Base-by-base conservation (phyloP, 1,140 invertebrate genomes). In the Drosophila elegans region DNA sequence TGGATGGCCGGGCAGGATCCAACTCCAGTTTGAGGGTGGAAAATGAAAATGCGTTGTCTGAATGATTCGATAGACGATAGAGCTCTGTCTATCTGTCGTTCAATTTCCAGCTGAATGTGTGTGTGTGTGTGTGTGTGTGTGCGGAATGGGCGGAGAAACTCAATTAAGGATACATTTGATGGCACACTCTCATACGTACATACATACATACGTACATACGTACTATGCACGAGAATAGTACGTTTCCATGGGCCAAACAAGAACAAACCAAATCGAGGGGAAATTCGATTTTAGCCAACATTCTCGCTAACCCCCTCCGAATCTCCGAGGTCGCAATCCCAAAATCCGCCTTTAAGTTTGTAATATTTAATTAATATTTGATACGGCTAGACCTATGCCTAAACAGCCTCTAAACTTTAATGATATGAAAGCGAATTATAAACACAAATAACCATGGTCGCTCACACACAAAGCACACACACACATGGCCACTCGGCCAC, bases 141-240 rank as follows among this genome's bases (percentile, higher is more conserved):
- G 45, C 73, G 75, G 16, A 21, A 21, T 90, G 86, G 86, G 83
- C 76, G 83, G 86, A 79, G 90, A 91, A 91, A 91, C 88, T 91
- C 88, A 91, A 91, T 91, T 91, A 91, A 85, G 90, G 90, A 90
- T 91, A 80, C 90, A 91, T 90, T 91, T 91, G 90, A 91, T 90
- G 90, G 74, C 80, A 74, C 83, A 90, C 88, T 90, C 68, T 64
- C 56, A 74, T 57, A 75, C 42, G 49, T 38, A 66, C 32, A 41
- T 45, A 73, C 61, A 78, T 29, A 74, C n/a, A 74, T 57, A 75
- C 42, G 49, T 38, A 42, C 32, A 55, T 48, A 54, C 46, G 42
- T 34, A 38, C 44, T 38, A 3, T 10, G 39, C 27, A 51, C 44
- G 59, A 60, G 59, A 44, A 49, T 52, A 36, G n/a, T 29, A 27